These are phyloP conservation scores for Deilephila elpenor DNA, from an alignment of 2,888 invertebrate species.

Conservation along the genomic window DNA sequence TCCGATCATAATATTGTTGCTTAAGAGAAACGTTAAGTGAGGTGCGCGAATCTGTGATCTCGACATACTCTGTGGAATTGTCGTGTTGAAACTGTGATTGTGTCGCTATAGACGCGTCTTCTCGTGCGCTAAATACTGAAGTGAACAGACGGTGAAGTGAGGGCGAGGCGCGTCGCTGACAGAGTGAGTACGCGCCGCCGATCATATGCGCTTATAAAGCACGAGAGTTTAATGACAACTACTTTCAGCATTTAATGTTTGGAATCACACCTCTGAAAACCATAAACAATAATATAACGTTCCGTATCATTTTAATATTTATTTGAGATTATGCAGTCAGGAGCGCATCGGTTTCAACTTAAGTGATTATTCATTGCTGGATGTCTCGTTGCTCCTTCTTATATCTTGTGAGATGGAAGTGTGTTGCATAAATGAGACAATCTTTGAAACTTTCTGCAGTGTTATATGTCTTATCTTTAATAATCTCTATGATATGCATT, in stretches of 20 bases:
- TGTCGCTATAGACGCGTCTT: neutral
- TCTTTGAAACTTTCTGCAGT: neutral
- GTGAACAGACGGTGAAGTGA: neutral
- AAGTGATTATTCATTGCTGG: conserved; percentile 6
- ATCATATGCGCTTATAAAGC: neutral
- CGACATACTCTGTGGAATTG: neutral
- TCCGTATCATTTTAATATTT: conserved; percentile 17
- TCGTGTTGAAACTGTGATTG: neutral
- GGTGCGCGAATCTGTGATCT: conserved; percentile 24
- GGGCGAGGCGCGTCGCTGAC: neutral
- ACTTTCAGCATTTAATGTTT: conserved; percentile 34
- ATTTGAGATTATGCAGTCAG: conserved; percentile 16
- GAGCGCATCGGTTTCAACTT: conserved; percentile 4
- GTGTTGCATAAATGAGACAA: conserved; percentile 20
- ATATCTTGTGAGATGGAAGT: neutral
- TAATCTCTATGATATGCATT: too few relatives aligned
- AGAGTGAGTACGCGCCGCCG: neutral
- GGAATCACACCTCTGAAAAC: conserved; percentile 11
- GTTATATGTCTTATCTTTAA: conserved; percentile 1
- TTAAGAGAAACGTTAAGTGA: conserved; percentile 40
- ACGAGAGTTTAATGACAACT: conserved; percentile 36
- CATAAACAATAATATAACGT: conserved; percentile 13
- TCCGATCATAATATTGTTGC: conserved; percentile 1
- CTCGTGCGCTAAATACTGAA: neutral
- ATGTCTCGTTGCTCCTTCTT: neutral